Evolutionary conservation across 2,797 vertebrate genomes (phyloP), one percentile per base, ranked within the genome.

Genomic region (Holocentrus rufus): DNA sequence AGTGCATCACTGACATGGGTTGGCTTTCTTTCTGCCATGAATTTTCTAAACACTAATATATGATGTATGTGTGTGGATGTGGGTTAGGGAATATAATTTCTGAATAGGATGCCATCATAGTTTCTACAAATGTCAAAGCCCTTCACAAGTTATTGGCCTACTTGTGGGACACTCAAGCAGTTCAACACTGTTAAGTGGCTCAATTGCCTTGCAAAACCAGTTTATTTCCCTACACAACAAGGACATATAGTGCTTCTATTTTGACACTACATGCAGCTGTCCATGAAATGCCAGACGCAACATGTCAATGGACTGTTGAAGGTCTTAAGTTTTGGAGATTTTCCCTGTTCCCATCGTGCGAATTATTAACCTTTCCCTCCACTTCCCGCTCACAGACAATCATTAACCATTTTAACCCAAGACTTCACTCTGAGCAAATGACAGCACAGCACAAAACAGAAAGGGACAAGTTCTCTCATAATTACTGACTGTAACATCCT

Each of bases 291-390:
- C 49, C 22, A 46, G 30, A 18, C 11, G 13, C 18, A 36, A 27
- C 7, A 2, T 30, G 31, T 70, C 30, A 27, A 22, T 4, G 34
- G 8, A 11, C 3, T n/a, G 5, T 25, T 65, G 47, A 23, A 4
- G 25, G 8, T 34, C 4, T 3, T 20, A 9, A 13, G 68, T 78
- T 85, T 79, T 18, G 42, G 18, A 34, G 1, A 15, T 7, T 34
- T 55, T n/a, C 5, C 36, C 23, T 36, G 17, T 39, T 64, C 65
- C 27, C 44, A 76, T 50, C 10, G 4, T 22, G 23, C 20, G 67
- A 84, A 89, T 88, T 1, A 92, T 93, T 93, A 93, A 93, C 92
- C 82, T n/a, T n/a, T 50, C 1, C 1, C 14, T 2, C 15, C 8
- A 81, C 69, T 89, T 91, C 88, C 89, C 88, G 74, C n/a, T 82